Percentiles rank a stretch among this genome's conserved stretches.
phyloP scores from a whole-genome alignment of 2,113 vertebrate genomes.

The Percina caprodes region DNA sequence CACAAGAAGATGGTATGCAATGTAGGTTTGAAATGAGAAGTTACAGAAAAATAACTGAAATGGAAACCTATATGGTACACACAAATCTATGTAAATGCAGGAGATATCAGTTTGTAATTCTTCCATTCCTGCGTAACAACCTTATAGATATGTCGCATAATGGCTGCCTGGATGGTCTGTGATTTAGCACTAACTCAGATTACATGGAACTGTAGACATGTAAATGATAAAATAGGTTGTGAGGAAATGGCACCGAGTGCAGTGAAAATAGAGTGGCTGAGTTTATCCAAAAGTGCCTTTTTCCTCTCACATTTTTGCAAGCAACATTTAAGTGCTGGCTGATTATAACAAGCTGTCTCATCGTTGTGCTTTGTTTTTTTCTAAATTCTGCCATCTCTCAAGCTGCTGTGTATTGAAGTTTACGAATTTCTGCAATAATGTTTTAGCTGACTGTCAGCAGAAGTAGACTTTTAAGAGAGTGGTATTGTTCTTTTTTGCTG shows the following conservation, averaged over 20 bases:
- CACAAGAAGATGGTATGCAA: background rate
- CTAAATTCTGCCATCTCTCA: slow-evolving; percentile 2
- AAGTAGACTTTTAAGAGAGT: background rate
- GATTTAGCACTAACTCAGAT: slow-evolving; percentile 1
- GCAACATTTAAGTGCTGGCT: slow-evolving; percentile 30
- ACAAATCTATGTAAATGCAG: background rate
- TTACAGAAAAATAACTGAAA: background rate
- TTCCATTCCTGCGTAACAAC: background rate
- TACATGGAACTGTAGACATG: slow-evolving; percentile 6
- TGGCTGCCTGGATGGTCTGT: background rate
- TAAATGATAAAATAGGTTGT: slow-evolving; percentile 16
- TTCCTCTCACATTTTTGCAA: slow-evolving; percentile 38
- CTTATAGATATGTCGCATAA: slow-evolving; percentile 21
- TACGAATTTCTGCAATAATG: slow-evolving; percentile 16
- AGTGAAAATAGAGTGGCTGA: slow-evolving; percentile 26
- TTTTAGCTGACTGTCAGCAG: slow-evolving; percentile 43
- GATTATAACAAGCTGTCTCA: slow-evolving; percentile 45
- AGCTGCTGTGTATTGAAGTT: slow-evolving; percentile 17
- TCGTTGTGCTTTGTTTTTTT: slow-evolving; percentile 25
- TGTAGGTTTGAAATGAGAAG: background rate
- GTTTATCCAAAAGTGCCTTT: slow-evolving; percentile 28
- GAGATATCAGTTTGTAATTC: slow-evolving; percentile 11
- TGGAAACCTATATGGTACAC: background rate
- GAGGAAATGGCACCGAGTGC: slow-evolving; percentile 29
- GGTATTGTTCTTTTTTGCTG: slow-evolving; percentile 12